These are phyloP conservation scores for Buceros bicornis DNA, from an alignment of 2,797 vertebrate species.

Conservation along the genomic window DNA sequence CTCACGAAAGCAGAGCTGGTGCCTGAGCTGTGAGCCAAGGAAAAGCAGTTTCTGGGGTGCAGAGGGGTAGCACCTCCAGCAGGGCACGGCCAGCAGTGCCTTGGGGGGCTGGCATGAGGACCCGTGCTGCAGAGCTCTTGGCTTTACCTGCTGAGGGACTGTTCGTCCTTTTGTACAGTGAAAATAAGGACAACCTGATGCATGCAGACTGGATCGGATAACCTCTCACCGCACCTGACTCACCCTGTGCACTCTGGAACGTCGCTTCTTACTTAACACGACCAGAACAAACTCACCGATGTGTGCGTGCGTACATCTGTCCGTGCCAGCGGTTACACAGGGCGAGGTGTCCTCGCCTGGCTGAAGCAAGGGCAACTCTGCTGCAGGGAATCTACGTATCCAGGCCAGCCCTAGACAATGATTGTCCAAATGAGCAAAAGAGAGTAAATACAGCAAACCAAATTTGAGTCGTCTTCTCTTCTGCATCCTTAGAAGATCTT, in stretches of 20 bases:
- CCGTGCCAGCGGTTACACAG: background rate
- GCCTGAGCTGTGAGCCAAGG: background rate
- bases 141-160: background rate
- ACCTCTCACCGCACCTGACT: background rate
- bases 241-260: background rate
- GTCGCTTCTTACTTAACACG: fast-evolving
- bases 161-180: background rate
- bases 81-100: background rate
- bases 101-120: background rate
- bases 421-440: background rate
- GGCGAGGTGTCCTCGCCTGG: background rate
- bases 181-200: background rate
- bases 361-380: background rate
- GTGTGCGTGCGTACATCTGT: background rate
- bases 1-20: background rate
- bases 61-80: too few relatives aligned
- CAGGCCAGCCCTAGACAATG: background rate
- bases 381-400: background rate
- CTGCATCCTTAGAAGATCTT: background rate
- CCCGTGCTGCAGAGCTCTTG: fast-evolving
- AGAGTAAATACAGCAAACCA: background rate
- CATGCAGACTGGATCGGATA: background rate
- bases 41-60: background rate
- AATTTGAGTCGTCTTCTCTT: background rate
- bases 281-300: background rate